These are phyloP conservation scores for Zygothrica quintamaculata DNA, from an alignment of 2,888 invertebrate species.

Conservation along the genomic window DNA sequence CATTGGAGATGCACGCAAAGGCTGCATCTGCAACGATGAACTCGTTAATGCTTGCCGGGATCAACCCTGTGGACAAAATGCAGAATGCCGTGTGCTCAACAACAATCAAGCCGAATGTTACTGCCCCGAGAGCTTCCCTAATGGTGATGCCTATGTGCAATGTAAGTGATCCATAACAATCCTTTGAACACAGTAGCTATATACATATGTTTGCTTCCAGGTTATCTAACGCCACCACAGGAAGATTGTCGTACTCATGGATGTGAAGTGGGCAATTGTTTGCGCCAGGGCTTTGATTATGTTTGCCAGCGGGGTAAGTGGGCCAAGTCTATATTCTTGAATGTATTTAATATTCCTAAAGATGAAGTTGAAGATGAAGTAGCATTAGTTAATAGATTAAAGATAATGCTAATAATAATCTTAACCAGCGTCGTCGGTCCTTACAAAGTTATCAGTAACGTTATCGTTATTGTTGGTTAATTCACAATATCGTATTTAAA, in stretches of 20 bases:
- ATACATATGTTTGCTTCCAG: slow-evolving; percentile 45
- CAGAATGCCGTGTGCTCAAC: slow-evolving; percentile 90
- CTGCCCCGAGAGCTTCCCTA: slow-evolving; percentile 92
- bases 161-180: slow-evolving; percentile 87
- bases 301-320: slow-evolving; percentile 86
- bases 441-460: slow-evolving; percentile 51
- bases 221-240: slow-evolving; percentile 83
- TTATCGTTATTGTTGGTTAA: too few species aligned
- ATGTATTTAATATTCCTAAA: slow-evolving; percentile 1
- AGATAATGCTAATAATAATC: slow-evolving; percentile 69
- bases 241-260: slow-evolving; percentile 93
- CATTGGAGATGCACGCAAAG: slow-evolving; percentile 91
- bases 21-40: slow-evolving; percentile 90
- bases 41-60: slow-evolving; percentile 90
- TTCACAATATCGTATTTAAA: slow-evolving; percentile 24
- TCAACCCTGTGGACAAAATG: slow-evolving; percentile 92
- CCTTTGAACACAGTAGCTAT: background rate
- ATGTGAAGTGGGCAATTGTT: slow-evolving; percentile 93
- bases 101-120: slow-evolving; percentile 91
- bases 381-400: slow-evolving; percentile 50
- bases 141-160: slow-evolving; percentile 93
- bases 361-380: slow-evolving; percentile 18
- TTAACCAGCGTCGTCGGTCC: slow-evolving; percentile 65
- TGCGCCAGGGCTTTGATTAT: slow-evolving; percentile 93
- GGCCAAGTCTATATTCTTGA: slow-evolving; percentile 28